Evolutionary conservation across 2,888 invertebrate genomes (phyloP).

Genomic region (Himalopsyche kuldschensis): DNA sequence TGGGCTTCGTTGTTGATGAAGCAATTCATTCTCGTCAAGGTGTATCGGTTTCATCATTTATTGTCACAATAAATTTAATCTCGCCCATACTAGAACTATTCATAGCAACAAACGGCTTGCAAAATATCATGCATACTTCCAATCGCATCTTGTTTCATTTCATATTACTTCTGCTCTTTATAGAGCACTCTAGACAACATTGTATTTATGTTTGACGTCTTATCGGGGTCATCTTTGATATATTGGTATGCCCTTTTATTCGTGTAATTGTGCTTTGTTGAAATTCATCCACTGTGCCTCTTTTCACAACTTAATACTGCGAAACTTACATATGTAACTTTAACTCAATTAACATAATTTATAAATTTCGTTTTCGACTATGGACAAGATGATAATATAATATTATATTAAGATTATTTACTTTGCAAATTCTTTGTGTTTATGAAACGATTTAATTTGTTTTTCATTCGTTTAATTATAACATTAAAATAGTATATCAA

Average conservation of each 20-base stretch:
- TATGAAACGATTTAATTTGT: too few species aligned
- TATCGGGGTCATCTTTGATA: not conserved
- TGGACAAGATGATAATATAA: too few species aligned
- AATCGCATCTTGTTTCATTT: not conserved
- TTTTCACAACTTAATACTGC: too few species aligned
- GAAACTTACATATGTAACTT: too few species aligned
- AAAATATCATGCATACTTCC: not conserved
- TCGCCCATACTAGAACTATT: not conserved
- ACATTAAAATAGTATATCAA: too few species aligned
- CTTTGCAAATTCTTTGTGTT: too few species aligned
- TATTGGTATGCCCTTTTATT: not conserved
- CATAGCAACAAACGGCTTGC: not conserved
- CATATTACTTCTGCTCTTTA: not conserved
- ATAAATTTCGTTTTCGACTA: too few species aligned
- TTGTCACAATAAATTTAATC: slow-evolving; percentile 15
- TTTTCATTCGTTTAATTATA: too few species aligned
- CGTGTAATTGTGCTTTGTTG: not conserved
- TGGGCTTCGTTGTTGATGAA: not conserved
- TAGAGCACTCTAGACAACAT: not conserved
- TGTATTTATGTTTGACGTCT: not conserved
- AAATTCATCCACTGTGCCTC: not conserved
- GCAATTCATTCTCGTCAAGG: slow-evolving; percentile 12
- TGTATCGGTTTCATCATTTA: slow-evolving; percentile 15
- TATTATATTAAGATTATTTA: too few species aligned
- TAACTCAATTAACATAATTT: too few species aligned